Conservation (phyloP, 2,888 invertebrate genomes). For the Gibbula magus region DNA sequence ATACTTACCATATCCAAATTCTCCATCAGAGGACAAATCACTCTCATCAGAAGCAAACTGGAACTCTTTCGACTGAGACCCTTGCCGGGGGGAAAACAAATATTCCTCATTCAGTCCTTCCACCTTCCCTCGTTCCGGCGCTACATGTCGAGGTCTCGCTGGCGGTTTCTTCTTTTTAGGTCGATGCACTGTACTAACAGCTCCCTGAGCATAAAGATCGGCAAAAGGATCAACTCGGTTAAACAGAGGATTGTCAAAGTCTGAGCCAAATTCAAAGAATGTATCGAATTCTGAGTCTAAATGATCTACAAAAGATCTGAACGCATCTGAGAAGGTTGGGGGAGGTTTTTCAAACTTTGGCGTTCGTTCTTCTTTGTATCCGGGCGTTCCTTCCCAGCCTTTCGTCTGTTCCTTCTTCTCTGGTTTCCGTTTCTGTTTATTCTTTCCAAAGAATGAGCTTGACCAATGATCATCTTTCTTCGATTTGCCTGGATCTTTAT, state of each 20-base stretch:
- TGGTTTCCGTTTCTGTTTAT: slow-evolving; percentile 26
- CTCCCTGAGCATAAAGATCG: slow-evolving; percentile 40
- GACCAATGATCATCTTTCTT: slow-evolving; percentile 33
- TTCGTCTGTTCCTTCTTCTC: neutral
- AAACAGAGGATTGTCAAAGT: slow-evolving; percentile 50
- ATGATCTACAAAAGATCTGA: slow-evolving; percentile 62
- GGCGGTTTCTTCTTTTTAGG: slow-evolving; percentile 23
- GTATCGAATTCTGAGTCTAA: slow-evolving; percentile 54
- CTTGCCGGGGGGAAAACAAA: slow-evolving; percentile 49
- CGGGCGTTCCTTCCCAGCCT: neutral
- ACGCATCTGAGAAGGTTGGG: slow-evolving; percentile 58
- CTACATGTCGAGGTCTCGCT: slow-evolving; percentile 49
- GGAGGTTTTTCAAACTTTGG: neutral
- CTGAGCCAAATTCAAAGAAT: slow-evolving; percentile 43
- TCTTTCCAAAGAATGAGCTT: slow-evolving; percentile 25
- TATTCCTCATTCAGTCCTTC: slow-evolving; percentile 57
- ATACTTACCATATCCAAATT: neutral
- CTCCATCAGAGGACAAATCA: neutral
- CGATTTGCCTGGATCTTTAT: slow-evolving; percentile 25
- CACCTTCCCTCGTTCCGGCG: slow-evolving; percentile 50
- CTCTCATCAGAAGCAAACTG: neutral
- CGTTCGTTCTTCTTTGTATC: neutral
- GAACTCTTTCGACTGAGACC: neutral
- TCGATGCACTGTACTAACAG: neutral
- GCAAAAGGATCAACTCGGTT: slow-evolving; percentile 30